A percentile compares a stretch with the other conserved stretches of the same genome.
Conservation (phyloP, 2,113 vertebrate species). For the Struthio camelus region DNA sequence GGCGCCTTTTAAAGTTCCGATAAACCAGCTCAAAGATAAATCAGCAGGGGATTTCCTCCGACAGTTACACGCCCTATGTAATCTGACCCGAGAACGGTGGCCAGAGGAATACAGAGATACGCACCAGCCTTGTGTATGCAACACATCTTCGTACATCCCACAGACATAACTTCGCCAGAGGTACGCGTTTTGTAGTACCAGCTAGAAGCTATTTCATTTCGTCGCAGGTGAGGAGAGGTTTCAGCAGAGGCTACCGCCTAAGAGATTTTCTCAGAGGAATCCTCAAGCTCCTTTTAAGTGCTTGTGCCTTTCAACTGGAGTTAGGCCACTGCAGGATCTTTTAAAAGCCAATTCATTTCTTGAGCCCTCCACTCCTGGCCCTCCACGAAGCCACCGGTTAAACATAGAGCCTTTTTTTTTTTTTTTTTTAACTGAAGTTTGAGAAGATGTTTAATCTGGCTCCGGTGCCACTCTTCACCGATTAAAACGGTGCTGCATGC, state of each 20-base stretch:
- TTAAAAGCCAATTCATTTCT: background rate
- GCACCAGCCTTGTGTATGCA: background rate
- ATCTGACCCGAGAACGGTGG: background rate
- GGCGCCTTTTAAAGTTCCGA: background rate
- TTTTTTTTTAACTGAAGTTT: too few species aligned
- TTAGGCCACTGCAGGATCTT: background rate
- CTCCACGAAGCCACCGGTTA: background rate
- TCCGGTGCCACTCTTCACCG: background rate
- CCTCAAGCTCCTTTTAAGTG: background rate
- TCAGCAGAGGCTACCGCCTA: background rate
- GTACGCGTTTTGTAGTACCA: background rate
- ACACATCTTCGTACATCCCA: background rate
- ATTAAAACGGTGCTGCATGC: background rate
- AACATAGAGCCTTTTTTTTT: background rate
- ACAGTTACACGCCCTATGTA: background rate
- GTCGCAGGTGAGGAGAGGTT: background rate
- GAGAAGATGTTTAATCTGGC: background rate
- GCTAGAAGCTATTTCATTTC: background rate
- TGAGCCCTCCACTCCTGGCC: background rate
- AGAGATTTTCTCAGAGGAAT: background rate
- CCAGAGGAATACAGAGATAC: background rate
- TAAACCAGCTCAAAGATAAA: background rate
- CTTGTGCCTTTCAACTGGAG: background rate
- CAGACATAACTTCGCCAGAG: fast-evolving
- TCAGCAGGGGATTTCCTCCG: background rate